These are phyloP conservation scores for Spongilla lacustris DNA, from an alignment of 37 sponge, comb jelly and placozoan species.

Conservation along the genomic window DNA sequence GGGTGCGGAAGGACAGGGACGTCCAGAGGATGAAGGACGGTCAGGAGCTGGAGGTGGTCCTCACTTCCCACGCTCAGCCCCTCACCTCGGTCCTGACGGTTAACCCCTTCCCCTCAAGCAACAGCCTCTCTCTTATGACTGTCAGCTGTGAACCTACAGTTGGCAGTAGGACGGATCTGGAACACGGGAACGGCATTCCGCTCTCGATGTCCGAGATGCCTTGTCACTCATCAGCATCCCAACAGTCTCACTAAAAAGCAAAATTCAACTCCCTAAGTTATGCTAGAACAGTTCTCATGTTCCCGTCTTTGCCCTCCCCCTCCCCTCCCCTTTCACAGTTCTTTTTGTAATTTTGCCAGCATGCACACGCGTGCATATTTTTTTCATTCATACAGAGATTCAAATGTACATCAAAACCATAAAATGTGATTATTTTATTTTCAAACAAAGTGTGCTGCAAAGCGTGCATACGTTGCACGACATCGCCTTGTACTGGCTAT, in stretches of 20 bases:
- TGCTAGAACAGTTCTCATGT: background rate
- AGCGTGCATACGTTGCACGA: too few species aligned
- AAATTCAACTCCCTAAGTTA: background rate
- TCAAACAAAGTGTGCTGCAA: background rate
- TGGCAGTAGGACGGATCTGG: background rate
- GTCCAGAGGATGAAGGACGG: slow-evolving; percentile 67
- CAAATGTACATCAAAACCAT: background rate
- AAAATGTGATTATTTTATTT: background rate
- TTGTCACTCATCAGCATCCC: background rate
- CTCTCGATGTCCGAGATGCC: background rate
- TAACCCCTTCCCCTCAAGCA: background rate
- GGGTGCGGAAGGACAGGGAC: slow-evolving; percentile 84
- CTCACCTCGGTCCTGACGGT: background rate
- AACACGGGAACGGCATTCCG: background rate
- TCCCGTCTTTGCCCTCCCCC: background rate
- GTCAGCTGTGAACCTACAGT: background rate
- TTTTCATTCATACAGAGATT: background rate
- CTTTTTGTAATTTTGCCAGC: background rate
- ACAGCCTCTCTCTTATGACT: background rate
- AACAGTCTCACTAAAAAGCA: background rate
- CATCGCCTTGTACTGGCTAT: background rate
- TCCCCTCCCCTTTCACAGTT: background rate
- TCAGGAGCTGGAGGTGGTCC: slow-evolving; percentile 83
- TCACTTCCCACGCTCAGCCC: slow-evolving; percentile 4
- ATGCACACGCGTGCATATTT: background rate